These are phyloP conservation scores for Burhinus oedicnemus DNA, from an alignment of 2,113 vertebrate genomes.

Conservation along the genomic window DNA sequence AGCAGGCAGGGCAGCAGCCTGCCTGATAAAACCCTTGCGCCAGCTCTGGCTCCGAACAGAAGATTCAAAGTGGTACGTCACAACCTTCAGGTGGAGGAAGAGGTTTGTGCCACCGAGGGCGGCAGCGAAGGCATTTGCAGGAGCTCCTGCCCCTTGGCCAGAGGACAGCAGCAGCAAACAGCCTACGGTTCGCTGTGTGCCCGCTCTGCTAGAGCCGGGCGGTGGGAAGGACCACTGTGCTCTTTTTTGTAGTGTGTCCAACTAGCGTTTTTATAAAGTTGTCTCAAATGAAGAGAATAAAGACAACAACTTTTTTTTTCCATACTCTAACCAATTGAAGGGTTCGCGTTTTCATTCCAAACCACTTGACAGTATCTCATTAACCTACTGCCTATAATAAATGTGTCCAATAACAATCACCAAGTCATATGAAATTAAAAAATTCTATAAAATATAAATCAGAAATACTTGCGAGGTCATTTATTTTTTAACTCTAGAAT, in stretches of 20 bases:
- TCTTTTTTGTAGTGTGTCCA: neutral
- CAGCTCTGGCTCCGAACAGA: neutral
- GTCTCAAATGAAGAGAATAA: neutral
- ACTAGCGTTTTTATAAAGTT: neutral
- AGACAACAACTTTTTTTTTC: neutral
- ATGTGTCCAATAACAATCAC: conserved; percentile 2
- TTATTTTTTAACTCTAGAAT: conserved; percentile 3
- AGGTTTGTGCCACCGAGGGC: neutral
- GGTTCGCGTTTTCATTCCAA: neutral
- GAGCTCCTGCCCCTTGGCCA: neutral
- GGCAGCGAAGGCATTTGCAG: neutral
- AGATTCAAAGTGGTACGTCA: neutral
- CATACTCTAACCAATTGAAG: neutral
- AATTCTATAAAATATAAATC: conserved; percentile 1
- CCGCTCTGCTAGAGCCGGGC: neutral
- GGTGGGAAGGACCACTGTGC: neutral
- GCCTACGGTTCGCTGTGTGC: neutral
- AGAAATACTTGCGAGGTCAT: neutral
- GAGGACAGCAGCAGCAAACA: neutral
- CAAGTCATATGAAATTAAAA: neutral
- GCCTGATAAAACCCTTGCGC: neutral
- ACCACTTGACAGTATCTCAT: conserved; percentile 18
- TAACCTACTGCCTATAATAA: conserved; percentile 35
- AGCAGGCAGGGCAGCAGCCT: neutral
- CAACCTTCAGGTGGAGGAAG: neutral